phyloP scores from a whole-genome alignment of 2,797 vertebrate genomes.

The Betta splendens region DNA sequence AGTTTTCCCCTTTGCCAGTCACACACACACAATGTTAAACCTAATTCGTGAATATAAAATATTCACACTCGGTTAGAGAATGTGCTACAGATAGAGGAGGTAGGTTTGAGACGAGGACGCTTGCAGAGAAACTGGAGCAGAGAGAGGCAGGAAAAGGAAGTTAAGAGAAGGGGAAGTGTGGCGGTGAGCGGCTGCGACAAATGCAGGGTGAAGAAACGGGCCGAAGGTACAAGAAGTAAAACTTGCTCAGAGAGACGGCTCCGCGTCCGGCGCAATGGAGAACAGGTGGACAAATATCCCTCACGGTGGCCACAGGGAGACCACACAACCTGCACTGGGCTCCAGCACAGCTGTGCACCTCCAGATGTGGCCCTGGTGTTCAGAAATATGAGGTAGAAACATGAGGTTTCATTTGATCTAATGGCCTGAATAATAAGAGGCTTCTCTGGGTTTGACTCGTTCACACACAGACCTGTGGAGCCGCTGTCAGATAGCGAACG shows the following conservation, averaged over 20 bases:
- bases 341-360: constrained; percentile 9
- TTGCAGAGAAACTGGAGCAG: background rate
- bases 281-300: constrained; percentile 60
- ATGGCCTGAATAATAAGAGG: background rate
- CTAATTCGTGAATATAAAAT: background rate
- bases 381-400: background rate
- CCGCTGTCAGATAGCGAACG: constrained; percentile 29
- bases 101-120: background rate
- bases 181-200: too few species aligned
- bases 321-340: constrained; percentile 56
- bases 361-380: constrained; percentile 41
- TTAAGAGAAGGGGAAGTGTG: background rate
- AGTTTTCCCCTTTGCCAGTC: background rate
- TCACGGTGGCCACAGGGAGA: constrained; percentile 20
- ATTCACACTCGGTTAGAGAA: background rate
- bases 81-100: background rate
- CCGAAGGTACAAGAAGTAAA: constrained; percentile 1
- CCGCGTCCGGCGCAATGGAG: constrained; percentile 13
- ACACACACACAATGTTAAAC: background rate
- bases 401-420: constrained; percentile 3
- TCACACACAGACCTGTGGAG: too few species aligned
- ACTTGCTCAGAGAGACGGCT: constrained; percentile 10
- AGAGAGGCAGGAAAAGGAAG: background rate
- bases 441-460: too few species aligned
- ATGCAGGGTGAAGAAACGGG: too few species aligned